Base-by-base conservation (phyloP, 1,140 invertebrate genomes). In the Micrasema longulum region DNA sequence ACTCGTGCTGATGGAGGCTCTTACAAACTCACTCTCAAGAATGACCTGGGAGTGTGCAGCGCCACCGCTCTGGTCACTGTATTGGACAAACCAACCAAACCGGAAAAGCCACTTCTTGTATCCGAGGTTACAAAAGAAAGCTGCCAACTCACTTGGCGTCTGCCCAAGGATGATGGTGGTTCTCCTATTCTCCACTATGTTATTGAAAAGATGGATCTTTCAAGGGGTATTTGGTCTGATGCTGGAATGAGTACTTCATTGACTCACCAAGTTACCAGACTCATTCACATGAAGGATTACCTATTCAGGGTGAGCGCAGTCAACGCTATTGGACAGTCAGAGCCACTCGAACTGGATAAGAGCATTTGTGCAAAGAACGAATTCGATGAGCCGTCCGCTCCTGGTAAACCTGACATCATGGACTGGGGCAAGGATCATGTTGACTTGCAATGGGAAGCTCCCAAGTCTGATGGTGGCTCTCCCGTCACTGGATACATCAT, bases 161-260 rank as follows among this genome's bases (percentile, higher is more conserved):
- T 90, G 72, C 93, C 97, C 23, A 85, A 90, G 48, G 94, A 97
- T 78, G 95, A 97, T 81, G 96, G 97, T 72, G 97, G 96, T 36
- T 94, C 92, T 63, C 95, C 96, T 11, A 97, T 98, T 78, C 84
- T 96, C n/a, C 96, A 98, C 80, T 99, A 99, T 78, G 87, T 98
- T 31, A 90, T 99, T 67, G 97, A 99, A 81, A 99, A 99, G 84
- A 98, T 98, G 95, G 97, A 99, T 78, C 87, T 96, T 0, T 92
- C 94, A 1, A 88, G 96, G 72, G 97, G 96, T 62, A 96, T 95
- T 2, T 99, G 97, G 98, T 92, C 94, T 14, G 95, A 97, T 81
- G 95, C 94, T 77, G 94, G 94, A 38, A 95, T 94, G 91, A 91
- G 92, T 71, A 93, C 90, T 69, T 89, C 90, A 73, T 88, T 95